Base-by-base conservation (phyloP, 2,888 invertebrate species). In the Lordiphosa fenestrarum region DNA sequence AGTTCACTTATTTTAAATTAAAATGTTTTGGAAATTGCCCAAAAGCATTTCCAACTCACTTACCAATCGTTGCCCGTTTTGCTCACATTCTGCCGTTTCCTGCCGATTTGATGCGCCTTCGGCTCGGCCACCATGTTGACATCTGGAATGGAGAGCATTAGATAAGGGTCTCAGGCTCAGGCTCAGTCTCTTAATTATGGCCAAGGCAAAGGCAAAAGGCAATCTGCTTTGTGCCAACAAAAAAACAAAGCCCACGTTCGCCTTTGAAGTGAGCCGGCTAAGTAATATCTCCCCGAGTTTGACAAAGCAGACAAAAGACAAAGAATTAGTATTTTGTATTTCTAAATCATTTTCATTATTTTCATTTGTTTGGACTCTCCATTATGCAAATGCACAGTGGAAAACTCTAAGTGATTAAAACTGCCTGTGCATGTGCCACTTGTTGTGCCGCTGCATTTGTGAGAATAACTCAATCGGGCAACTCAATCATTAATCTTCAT, bases 111-210 rank as follows among this genome's bases (percentile, higher is more conserved):
- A 86, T 92, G 92, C 60, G 92, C 91, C 88, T 93, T 93, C 58
- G 93, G 93, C 87, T 93, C 93, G 42, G 93, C 92, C 48, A 93
- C 93, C 91, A 93, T 92, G 88, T 93, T 93, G 75, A 93, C 93
- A 91, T 93, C 93, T 93, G 90, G 57, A 90, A 90, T 60, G 51
- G 53, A 52, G 40, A 59, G 47, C 21, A 30, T 23, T 51, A 47
- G 30, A 36, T 10, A 39, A 13, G 2, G 38, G 40, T 12, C 7
- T 39, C 10, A 15, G 15, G 15, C 7, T 39, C 10, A 15, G 15
- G 15, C 15, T 15, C 1, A 19, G 6, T 33, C 6, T 23, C 30
- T 30, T 13, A 30, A 30, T 30, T 25, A 19, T 21, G 7, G 33
- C 1, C 25, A 42, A 37, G 19, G 19, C 6, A 46, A 30, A 21